Conservation (phyloP, 2,797 vertebrate species). For the Lophius americanus region DNA sequence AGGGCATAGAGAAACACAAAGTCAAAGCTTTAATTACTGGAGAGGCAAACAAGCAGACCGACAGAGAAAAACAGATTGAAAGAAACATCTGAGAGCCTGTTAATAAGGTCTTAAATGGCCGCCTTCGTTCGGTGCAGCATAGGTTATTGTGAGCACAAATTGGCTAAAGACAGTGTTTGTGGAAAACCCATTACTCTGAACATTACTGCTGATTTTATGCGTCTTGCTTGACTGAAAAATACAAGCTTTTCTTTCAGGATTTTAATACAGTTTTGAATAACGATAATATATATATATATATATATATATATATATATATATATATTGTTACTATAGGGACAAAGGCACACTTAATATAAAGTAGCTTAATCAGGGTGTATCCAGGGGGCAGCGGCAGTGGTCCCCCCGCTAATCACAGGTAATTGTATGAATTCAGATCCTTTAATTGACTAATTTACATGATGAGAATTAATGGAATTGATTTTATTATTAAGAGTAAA, state of each 20-base stretch:
- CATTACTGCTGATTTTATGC: constrained; percentile 13
- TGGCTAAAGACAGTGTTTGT: constrained; percentile 24
- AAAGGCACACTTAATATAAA: constrained; percentile 64
- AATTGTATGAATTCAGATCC: constrained; percentile 83
- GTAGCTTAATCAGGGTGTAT: constrained; percentile 72
- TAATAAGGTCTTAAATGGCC: constrained; percentile 50
- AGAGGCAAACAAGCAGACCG: constrained; percentile 41
- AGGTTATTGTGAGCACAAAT: constrained; percentile 36
- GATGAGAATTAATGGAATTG: constrained; percentile 83
- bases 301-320: too few species aligned
- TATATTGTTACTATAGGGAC: constrained; percentile 43
- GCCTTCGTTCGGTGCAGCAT: constrained; percentile 22
- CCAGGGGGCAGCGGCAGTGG: constrained; percentile 66
- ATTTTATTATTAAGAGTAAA: constrained; percentile 80
- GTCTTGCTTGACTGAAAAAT: constrained; percentile 22
- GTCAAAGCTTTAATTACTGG: constrained; percentile 54
- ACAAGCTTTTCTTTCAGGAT: constrained; percentile 10
- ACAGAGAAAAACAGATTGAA: constrained; percentile 23
- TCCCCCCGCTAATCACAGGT: constrained; percentile 81
- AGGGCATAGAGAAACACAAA: constrained; percentile 35
- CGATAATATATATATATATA: constrained; percentile 42
- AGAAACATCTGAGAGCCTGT: constrained; percentile 33
- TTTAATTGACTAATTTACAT: constrained; percentile 85
- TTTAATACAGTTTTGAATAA: constrained; percentile 33
- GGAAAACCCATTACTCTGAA: constrained; percentile 14